Percentiles rank a stretch among this genome's conserved stretches.
Conservation (phyloP, 30 jellyfish, hydroid and myxozoan genomes). For the Sanderia malayensis region DNA sequence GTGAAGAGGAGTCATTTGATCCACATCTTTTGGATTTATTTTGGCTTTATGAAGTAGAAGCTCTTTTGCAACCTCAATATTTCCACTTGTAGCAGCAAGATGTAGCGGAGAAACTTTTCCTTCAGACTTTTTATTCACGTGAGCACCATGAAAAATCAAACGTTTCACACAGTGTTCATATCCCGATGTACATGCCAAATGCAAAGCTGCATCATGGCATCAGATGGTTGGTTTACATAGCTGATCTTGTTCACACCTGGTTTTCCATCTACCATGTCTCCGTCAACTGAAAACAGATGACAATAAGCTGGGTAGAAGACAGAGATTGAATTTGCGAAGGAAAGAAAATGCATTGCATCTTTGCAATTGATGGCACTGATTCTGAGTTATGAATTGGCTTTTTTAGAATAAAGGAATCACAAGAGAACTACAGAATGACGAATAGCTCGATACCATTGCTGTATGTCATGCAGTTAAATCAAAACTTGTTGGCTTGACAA, state of each 20-base stretch:
- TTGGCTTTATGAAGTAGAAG: constrained; percentile 60
- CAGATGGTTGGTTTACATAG: constrained; percentile 51
- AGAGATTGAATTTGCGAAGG: too few species aligned
- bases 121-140: constrained; percentile 77
- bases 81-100: constrained; percentile 91
- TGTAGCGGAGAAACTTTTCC: constrained; percentile 84
- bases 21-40: constrained; percentile 77
- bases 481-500: too few species aligned
- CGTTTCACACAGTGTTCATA: constrained; percentile 66
- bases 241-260: constrained; percentile 11
- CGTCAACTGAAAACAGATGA: constrained; percentile 21
- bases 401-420: too few species aligned
- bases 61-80: constrained; percentile 40
- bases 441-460: too few species aligned
- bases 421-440: too few species aligned
- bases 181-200: constrained; percentile 91
- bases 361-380: too few species aligned
- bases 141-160: constrained; percentile 81
- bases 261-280: constrained; percentile 45
- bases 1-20: constrained; percentile 88
- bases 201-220: constrained; percentile 86
- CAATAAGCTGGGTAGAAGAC: too few species aligned
- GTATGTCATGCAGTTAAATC: too few species aligned
- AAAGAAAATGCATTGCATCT: too few species aligned
- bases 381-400: too few species aligned